phyloP scores from a whole-genome alignment of 2,888 invertebrate species.

The Agrotis exclamationis region DNA sequence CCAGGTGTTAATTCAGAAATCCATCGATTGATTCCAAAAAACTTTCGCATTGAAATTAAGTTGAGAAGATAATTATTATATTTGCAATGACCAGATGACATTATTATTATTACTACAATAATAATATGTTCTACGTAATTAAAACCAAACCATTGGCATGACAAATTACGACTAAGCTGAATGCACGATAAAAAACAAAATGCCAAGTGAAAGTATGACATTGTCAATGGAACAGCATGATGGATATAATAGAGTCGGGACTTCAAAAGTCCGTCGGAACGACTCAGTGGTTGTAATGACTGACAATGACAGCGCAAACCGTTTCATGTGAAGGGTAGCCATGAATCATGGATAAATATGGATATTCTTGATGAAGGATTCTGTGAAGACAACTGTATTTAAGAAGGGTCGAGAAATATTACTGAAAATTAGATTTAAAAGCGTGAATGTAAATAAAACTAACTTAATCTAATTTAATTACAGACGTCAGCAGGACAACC shows the following conservation, averaged over 20 bases:
- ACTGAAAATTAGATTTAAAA: not conserved
- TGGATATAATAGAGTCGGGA: slow-evolving; percentile 19
- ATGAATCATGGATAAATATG: not conserved
- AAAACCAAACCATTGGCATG: not conserved
- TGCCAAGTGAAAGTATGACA: slow-evolving; percentile 11
- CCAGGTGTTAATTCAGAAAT: no score
- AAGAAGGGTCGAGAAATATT: no score
- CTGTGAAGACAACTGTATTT: not conserved
- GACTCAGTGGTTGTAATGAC: slow-evolving; percentile 41
- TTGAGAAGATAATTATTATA: no score
- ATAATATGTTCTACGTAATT: no score
- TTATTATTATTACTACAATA: no score
- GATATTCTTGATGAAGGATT: not conserved
- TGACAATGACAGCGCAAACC: slow-evolving; percentile 51
- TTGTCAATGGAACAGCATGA: slow-evolving; percentile 13
- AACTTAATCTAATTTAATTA: no score
- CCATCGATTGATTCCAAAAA: no score
- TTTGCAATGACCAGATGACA: no score
- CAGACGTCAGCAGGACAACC: no score
- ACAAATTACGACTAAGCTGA: not conserved
- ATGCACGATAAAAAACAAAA: slow-evolving; percentile 5
- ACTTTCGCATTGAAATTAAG: no score
- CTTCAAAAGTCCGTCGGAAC: slow-evolving; percentile 34
- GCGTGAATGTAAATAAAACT: no score
- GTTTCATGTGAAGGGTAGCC: slow-evolving; percentile 28